These are phyloP conservation scores for Daphoenositta chrysoptera DNA, from an alignment of 2,113 vertebrate species.

Conservation along the genomic window DNA sequence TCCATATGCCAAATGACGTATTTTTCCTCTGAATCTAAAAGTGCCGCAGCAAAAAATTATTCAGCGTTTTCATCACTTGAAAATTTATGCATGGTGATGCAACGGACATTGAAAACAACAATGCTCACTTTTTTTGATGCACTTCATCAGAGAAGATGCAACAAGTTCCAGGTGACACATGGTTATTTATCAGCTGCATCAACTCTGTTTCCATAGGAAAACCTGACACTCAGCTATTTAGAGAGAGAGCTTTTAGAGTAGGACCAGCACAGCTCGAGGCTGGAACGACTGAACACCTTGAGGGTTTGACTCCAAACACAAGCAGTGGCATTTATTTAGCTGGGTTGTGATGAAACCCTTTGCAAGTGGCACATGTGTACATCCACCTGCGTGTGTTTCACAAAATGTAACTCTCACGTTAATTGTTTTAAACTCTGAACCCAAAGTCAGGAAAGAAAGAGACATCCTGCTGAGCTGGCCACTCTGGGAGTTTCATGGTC, in stretches of 20 bases:
- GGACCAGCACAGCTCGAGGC: background rate
- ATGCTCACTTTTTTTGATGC: background rate
- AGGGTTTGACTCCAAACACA: background rate
- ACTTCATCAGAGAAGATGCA: background rate
- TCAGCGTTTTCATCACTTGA: background rate
- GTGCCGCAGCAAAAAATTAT: background rate
- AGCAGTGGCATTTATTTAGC: background rate
- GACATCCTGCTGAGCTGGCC: background rate
- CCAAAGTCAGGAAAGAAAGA: background rate
- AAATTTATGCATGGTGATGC: background rate
- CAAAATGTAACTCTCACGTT: accelerated
- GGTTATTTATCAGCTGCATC: background rate
- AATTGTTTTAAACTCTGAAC: background rate
- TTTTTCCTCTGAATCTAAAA: background rate
- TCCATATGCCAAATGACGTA: background rate
- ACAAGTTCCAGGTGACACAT: background rate
- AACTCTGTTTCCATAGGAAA: background rate
- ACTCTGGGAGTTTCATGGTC: background rate
- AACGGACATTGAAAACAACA: background rate
- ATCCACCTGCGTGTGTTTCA: background rate
- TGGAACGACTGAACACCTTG: background rate
- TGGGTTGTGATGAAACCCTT: background rate
- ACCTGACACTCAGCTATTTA: background rate
- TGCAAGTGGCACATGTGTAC: accelerated
- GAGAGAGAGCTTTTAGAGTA: background rate